Evolutionary conservation across 2,113 vertebrate species (phyloP).

Genomic region (Australoheros scitulus): DNA sequence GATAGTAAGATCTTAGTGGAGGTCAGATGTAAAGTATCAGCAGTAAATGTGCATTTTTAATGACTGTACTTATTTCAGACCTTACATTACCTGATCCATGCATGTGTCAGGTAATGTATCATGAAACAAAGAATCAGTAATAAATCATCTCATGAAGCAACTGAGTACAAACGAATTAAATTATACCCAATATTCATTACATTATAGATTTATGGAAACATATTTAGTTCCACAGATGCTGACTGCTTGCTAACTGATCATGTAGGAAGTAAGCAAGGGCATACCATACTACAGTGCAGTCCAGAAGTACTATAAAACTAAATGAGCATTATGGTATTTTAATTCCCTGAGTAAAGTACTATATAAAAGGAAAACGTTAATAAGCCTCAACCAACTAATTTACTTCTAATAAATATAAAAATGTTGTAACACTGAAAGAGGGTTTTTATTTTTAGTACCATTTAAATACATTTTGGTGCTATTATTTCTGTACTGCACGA

Average conservation of each 20-base stretch:
- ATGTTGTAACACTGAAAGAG: no score
- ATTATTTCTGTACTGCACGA: no score
- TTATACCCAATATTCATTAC: background rate
- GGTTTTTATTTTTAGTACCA: no score
- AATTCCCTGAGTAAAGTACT: no score
- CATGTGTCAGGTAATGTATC: background rate
- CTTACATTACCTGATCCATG: background rate
- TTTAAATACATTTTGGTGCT: no score
- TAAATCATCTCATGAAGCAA: background rate
- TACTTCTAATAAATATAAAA: no score
- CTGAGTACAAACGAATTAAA: background rate
- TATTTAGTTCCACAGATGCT: background rate
- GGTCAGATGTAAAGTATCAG: slow-evolving; percentile 3
- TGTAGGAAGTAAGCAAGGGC: background rate
- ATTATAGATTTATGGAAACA: background rate
- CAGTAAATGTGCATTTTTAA: background rate
- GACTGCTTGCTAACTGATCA: background rate
- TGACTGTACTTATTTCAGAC: background rate
- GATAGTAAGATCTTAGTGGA: slow-evolving; percentile 19
- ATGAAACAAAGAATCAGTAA: background rate
- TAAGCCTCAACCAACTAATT: no score
- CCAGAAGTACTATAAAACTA: background rate
- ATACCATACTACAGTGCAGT: background rate
- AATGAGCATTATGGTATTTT: background rate
- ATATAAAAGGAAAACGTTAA: no score